Base-by-base conservation (phyloP, 2,888 invertebrate species). In the Ptilodon capucinus region DNA sequence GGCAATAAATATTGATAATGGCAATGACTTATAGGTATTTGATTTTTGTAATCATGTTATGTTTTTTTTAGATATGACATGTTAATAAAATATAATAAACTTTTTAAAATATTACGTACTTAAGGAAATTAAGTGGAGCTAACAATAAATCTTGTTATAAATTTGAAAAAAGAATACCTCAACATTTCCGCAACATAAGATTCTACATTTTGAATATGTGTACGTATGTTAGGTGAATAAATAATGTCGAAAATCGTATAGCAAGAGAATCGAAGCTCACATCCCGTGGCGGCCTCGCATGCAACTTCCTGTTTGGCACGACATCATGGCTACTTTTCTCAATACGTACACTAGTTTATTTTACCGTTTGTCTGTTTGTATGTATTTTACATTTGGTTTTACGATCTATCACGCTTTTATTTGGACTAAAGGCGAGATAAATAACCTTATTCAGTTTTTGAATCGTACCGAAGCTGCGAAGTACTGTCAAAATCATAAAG, bases 221-320 rank as follows among this genome's bases (percentile, higher is more conserved):
- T 51, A 43, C 46, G 43, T 64, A 44, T 54, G 50, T 64, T 41
- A 44, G 55, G 57, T 58, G 47, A 54, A 66, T 68, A 80, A 76
- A 82, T 81, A 88, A 76, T 64, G 84, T 71, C 60, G 65, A 79
- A 64, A 79, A 75, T 86, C 59, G 73, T 64, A 53, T 64, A 73
- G 79, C 82, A 74, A 66, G 69, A 56, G 82, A 81, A 80, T 87
- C 83, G 86, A 86, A 85, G 81, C 85, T 74, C 82, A 81, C 80
- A 84, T 84, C 84, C 81, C 80, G 71, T 63, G 67, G 69, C 77
- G 76, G 80, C 78, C 79, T 86, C 80, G 81, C 80, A 77, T 74
- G 81, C 84, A 68, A 79, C 88, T 90, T 90, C 90, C 90, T 86
- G 88, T 89, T 90, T 90, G 90, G 90, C 90, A 86, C 86, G 89